Evolutionary conservation across 2,888 invertebrate genomes (phyloP), one percentile per base, ranked within the genome.

Genomic region (Pelosia muscerda): DNA sequence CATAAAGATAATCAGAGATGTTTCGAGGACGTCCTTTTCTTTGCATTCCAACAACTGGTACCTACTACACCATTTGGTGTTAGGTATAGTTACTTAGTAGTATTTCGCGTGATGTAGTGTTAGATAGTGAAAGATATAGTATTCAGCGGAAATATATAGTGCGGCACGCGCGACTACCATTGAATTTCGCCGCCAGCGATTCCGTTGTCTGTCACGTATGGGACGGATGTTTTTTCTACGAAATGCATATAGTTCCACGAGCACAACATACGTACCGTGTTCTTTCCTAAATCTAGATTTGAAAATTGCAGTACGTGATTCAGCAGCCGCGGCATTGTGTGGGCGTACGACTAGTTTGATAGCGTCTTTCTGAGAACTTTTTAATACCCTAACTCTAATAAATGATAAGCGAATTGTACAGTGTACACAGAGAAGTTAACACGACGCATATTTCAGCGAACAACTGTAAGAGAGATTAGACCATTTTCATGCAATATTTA

Each of bases 301-400:
- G 84, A 86, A 87, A 87, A 87, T 89, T 85, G 87, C 88, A 83
- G 90, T 90, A 92, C 91, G 92, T 92, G 90, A 87, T 85, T 84
- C 79, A 79, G 78, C 80, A 74, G 77, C 77, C 72, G 68, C 79
- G 71, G 58, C 65, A 63, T 68, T 67, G 84, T 84, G 89, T 90
- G 85, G 90, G 89, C 85, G 85, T 86, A 81, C 73, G 71, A 80
- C 82, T 80, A 83, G 78, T 82, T 77, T 81, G 81, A 84, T 83
- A 82, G 63, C 66, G 79, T 76, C 76, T 80, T 72, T 86, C 86
- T 82, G 42, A 72, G 86, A 86, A 86, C 71, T 78, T 81, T 61
- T 67, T 75, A 53, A 75, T 77, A 76, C 76, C 80, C 76, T 79
- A 73, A 76, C 76, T 79, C 76, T 79, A 73, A 77, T 75, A 38